These are phyloP conservation scores for Tillus elongatus DNA, from an alignment of 2,888 invertebrate species.

Conservation along the genomic window DNA sequence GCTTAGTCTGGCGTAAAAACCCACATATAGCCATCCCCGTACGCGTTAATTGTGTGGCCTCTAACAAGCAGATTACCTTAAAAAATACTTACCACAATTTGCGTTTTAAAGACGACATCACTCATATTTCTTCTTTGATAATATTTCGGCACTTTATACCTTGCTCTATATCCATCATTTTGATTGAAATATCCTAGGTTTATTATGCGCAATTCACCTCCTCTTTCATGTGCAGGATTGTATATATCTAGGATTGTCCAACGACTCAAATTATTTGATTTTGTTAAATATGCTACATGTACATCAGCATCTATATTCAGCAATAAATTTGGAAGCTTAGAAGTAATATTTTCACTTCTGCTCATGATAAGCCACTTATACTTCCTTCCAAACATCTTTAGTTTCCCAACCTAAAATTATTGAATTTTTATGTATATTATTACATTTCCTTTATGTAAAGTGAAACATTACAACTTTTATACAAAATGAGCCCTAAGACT, in stretches of 20 bases:
- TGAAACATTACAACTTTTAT: too few relatives aligned
- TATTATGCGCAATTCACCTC: constrained; percentile 44
- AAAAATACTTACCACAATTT: constrained; percentile 43
- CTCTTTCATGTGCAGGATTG: constrained; percentile 48
- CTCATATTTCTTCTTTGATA: constrained; percentile 46
- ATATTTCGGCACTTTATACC: constrained; percentile 31
- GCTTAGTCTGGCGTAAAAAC: too few relatives aligned
- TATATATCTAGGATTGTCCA: constrained; percentile 44
- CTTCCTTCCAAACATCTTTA: constrained; percentile 28
- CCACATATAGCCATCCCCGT: too few relatives aligned
- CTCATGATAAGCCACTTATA: constrained; percentile 41
- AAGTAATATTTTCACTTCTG: constrained; percentile 26
- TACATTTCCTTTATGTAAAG: too few relatives aligned
- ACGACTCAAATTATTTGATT: constrained; percentile 17
- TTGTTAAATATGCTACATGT: constrained; percentile 34
- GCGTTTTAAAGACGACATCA: constrained; percentile 44
- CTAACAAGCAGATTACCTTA: too few relatives aligned
- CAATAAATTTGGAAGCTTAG: constrained; percentile 36
- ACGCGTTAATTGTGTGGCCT: too few relatives aligned
- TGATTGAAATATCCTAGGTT: constrained; percentile 45
- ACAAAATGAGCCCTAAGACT: too few relatives aligned
- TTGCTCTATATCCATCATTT: constrained; percentile 25
- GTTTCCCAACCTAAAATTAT: too few relatives aligned
- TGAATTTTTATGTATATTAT: too few relatives aligned
- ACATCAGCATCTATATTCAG: constrained; percentile 46